These are phyloP conservation scores for Dichetophora obliterata DNA, from an alignment of 2,888 invertebrate genomes.

Conservation along the genomic window DNA sequence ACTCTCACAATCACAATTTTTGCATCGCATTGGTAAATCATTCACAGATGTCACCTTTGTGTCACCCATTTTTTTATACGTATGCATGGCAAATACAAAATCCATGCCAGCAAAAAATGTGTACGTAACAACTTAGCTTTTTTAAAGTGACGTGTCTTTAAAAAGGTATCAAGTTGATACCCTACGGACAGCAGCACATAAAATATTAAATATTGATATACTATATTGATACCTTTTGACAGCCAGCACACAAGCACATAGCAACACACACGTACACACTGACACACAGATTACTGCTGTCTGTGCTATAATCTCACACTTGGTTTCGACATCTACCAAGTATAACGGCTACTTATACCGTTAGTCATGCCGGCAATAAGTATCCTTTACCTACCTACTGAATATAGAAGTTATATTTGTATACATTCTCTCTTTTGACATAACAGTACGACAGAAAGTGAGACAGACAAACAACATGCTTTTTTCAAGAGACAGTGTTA, in stretches of 20 bases:
- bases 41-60: neutral
- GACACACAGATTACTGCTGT: neutral
- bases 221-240: neutral
- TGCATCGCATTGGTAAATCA: neutral
- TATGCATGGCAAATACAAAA: neutral
- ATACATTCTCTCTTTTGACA: neutral
- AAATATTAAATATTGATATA: conserved; percentile 11
- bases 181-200: conserved; percentile 6
- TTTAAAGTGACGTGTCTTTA: neutral
- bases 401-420: neutral
- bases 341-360: neutral
- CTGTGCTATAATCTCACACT: conserved; percentile 17
- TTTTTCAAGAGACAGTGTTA: neutral
- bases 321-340: neutral
- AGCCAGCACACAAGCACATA: too few relatives aligned
- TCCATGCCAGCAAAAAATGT: neutral
- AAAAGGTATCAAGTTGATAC: conserved; percentile 22
- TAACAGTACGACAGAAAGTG: neutral
- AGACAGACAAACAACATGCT: neutral
- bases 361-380: conserved; percentile 8
- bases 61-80: too few relatives aligned
- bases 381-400: conserved; percentile 1
- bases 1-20: neutral
- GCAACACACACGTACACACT: neutral
- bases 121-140: neutral